Base-by-base conservation (phyloP, 2,888 invertebrate genomes). In the Ophion costatus region DNA sequence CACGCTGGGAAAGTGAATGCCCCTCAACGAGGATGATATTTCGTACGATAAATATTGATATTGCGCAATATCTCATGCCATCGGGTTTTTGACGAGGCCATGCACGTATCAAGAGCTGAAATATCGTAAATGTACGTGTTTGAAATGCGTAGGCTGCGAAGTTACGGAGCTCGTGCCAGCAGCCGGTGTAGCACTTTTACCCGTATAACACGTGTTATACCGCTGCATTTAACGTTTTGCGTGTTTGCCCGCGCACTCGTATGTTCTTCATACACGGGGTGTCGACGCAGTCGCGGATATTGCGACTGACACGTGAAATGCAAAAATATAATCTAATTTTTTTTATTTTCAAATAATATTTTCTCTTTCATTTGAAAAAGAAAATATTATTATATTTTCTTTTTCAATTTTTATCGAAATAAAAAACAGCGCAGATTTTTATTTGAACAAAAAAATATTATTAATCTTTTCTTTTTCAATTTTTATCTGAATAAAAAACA, bases 171-270 rank as follows among this genome's bases (percentile, higher is more conserved):
- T 73, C 71, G 63, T 67, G 69, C 67, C 74, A 73, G 57, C 74
- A 67, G 57, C 64, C 56, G 77, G 78, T 70, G 64, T 61, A 56
- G 71, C 63, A 22, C 66, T 71, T 74, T 63, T 61, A 64, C 67
- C 67, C 33, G 64, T 42, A 56, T 42, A 57, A 67, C 57, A 67
- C 51, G 45, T 51, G 57, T 76, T 74, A 66, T 73, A 74, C 61
- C 63, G 56, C 71, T 81, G 73, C 80, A 83, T 76, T 84, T 81
- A 69, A 59, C 84, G 76, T 78, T 81, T 63, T 61, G 77, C 67
- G 71, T 51, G 69, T 45, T 77, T 64, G 66, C 73, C 59, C 57
- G 61, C 22, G 20, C 61, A 57, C 33, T 69, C 57, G 38, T 45
- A 45, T 45, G n/a, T 17, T 51, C 24, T 20, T 33, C 4, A 33